Evolutionary conservation across 2,113 vertebrate species (phyloP).

Genomic region (Dendropsophus ebraccatus): DNA sequence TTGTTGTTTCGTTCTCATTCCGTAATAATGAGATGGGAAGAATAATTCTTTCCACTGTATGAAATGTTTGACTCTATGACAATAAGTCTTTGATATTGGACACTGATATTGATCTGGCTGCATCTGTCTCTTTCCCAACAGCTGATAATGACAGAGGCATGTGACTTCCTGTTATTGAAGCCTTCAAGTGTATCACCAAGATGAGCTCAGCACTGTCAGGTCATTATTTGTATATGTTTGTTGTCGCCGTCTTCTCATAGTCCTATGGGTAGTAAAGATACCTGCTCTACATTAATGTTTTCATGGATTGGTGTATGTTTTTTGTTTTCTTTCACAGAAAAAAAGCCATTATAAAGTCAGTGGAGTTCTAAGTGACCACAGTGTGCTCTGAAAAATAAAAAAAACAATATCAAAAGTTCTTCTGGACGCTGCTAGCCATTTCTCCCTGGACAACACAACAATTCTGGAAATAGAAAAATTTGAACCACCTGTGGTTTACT

Average conservation of each 20-base stretch:
- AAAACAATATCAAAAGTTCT: too few relatives aligned
- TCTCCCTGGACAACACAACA: too few relatives aligned
- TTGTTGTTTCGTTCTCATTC: not conserved
- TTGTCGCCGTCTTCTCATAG: constrained; percentile 2
- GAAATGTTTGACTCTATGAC: constrained; percentile 54
- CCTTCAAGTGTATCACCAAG: constrained; percentile 63
- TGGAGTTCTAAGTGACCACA: too few relatives aligned
- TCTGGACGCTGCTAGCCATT: too few relatives aligned
- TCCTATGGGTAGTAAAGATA: not conserved
- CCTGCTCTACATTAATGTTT: constrained; percentile 7
- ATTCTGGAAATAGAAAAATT: too few relatives aligned
- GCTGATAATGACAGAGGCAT: constrained; percentile 67
- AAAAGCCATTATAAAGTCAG: too few relatives aligned
- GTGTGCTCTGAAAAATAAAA: too few relatives aligned
- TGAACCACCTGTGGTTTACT: too few relatives aligned
- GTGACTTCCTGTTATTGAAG: constrained; percentile 68
- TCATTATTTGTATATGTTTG: constrained; percentile 26
- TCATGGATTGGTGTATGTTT: not conserved
- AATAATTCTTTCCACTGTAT: constrained; percentile 59
- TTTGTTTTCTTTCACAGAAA: too few relatives aligned
- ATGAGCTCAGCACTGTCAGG: constrained; percentile 58
- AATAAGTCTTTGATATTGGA: constrained; percentile 67
- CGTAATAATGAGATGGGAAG: constrained; percentile 11
- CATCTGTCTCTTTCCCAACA: constrained; percentile 66
- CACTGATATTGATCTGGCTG: constrained; percentile 66